Base-by-base conservation (phyloP, 2,113 vertebrate species). In the Engystomops pustulosus region DNA sequence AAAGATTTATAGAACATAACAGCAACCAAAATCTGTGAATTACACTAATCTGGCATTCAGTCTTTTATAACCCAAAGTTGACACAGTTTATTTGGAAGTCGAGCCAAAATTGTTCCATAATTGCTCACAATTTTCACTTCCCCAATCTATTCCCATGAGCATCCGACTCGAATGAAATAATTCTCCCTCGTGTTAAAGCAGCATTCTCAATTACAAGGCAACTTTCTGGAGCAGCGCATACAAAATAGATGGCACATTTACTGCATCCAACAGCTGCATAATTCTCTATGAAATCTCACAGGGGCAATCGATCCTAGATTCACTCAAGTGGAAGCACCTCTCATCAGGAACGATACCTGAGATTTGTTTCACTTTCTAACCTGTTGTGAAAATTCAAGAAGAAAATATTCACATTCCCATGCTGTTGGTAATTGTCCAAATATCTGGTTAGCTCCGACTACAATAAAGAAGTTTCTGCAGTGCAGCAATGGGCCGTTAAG, bases 121-220 rank as follows among this genome's bases (percentile, higher is more conserved):
- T 72, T 82, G 51, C 80, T 82, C 69, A 72, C 47, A 72, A 82
- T 72, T 58, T 60, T 72, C 68, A 72, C 51, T 72, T 72, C 49
- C 80, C 36, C 32, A 12, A 34, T 41, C 12, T 71, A 72, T 58
- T 69, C 80, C 49, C 68, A 72, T 18, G 45, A 44, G 80, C 34
- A 82, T 82, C 25, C 17, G n/a, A 32, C 44, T 74, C 60, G n/a
- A 82, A 82, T 82, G 80, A 82, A 82, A 82, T 82, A 70, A 82
- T 82, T 72, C 69, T 70, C 68, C 32, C 47, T 72, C 38, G 53
- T 72, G 69, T 82, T 53, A 11, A 41, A 58, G 68, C 80, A 72
- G 67, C n/a, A 74, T 72, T 82, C 80, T 82, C 68, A 72, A 72
- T 82, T 82, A 82, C 71, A 78, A 77, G 82, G 60, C 58, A 84